phyloP scores from a whole-genome alignment of 1,140 invertebrate species.

The Sycobia sp. region DNA sequence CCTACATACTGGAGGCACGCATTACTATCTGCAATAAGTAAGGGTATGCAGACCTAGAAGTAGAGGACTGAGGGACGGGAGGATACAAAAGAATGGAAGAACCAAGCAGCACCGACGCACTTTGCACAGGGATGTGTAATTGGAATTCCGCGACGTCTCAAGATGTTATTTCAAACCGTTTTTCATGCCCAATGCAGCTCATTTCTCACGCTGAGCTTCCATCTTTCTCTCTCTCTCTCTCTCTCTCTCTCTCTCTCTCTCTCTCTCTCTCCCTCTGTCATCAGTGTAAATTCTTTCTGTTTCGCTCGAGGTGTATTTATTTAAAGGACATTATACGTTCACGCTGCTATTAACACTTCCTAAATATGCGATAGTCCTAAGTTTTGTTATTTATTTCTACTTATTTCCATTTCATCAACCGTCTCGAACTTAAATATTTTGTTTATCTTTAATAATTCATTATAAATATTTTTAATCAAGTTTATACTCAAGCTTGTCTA shows the following conservation, averaged over 20 bases:
- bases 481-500: too few species aligned
- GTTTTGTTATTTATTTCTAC: too few species aligned
- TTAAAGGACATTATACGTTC: not conserved
- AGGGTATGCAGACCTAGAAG: too few species aligned
- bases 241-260: too few species aligned
- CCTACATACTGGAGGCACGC: not conserved
- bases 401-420: too few species aligned
- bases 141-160: constrained; percentile 35
- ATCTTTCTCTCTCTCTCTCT: too few species aligned
- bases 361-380: too few species aligned
- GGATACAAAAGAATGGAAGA: constrained; percentile 15
- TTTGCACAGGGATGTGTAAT: constrained; percentile 28
- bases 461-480: too few species aligned
- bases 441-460: too few species aligned
- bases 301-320: not conserved
- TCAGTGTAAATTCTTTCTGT: constrained; percentile 29
- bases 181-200: constrained; percentile 28
- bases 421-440: too few species aligned
- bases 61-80: not conserved
- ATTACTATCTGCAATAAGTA: constrained; percentile 20
- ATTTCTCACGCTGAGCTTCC: constrained; percentile 27
- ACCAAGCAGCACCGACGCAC: constrained; percentile 7
- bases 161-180: constrained; percentile 31
- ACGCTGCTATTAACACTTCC: not conserved
- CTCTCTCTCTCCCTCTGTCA: too few species aligned